These are phyloP conservation scores for Acanthaster planci DNA, from an alignment of 35 echinoderm and acorn worm species.

Conservation along the genomic window DNA sequence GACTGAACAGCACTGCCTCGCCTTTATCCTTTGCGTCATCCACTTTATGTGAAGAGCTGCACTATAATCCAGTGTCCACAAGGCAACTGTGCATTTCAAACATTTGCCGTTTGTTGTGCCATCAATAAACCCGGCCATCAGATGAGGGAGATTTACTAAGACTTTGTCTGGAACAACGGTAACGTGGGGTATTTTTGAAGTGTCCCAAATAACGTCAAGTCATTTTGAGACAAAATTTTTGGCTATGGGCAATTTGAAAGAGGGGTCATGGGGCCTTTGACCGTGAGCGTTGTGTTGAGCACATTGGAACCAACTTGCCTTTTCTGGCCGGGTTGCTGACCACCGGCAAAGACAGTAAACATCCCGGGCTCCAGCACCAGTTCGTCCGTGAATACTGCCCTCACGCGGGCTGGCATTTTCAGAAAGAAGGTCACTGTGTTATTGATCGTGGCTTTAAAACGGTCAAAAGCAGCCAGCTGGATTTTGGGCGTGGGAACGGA, in stretches of 20 bases:
- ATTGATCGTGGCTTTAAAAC: constrained; percentile 47
- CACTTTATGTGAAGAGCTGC: too few relatives aligned
- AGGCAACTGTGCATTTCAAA: too few relatives aligned
- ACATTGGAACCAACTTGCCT: constrained; percentile 59
- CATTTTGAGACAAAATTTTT: too few relatives aligned
- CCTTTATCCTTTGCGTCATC: too few relatives aligned
- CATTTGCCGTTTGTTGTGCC: too few relatives aligned
- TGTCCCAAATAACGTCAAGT: too few relatives aligned
- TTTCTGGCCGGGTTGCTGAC: constrained; percentile 74
- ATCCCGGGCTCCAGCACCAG: constrained; percentile 60
- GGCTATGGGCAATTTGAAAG: constrained; percentile 41
- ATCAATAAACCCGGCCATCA: too few relatives aligned
- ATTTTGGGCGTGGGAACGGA: constrained; percentile 47
- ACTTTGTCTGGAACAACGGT: too few relatives aligned
- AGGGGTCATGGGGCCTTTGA: constrained; percentile 47
- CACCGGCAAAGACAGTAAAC: constrained; percentile 74
- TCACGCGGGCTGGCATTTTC: constrained; percentile 63
- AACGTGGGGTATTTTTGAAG: too few relatives aligned
- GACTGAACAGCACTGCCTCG: too few relatives aligned
- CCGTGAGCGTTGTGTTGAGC: constrained; percentile 46
- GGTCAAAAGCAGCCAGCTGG: constrained; percentile 76
- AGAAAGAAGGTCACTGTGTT: constrained; percentile 31
- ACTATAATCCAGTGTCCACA: too few relatives aligned
- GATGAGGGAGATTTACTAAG: too few relatives aligned
- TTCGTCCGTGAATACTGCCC: constrained; percentile 71